A percentile compares a stretch with the other conserved stretches of the same genome.
phyloP scores from a whole-genome alignment of 2,888 invertebrate genomes.

The Tiphia femorata region DNA sequence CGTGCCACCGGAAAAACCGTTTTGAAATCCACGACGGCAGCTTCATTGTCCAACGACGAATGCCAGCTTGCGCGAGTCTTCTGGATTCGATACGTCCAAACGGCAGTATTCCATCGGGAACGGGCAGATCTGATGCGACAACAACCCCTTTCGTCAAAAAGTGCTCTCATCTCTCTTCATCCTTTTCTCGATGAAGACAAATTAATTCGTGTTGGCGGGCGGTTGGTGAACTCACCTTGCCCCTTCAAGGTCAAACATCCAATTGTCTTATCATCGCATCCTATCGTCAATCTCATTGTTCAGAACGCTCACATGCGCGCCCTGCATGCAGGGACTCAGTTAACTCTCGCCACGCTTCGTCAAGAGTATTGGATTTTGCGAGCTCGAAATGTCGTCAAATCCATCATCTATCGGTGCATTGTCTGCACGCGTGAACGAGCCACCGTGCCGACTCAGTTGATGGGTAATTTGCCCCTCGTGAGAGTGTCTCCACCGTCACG shows the following conservation, averaged over 20 bases:
- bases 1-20: not conserved
- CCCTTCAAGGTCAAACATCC: not conserved
- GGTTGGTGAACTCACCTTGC: not conserved
- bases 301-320: not conserved
- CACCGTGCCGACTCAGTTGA: not conserved
- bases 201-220: not conserved
- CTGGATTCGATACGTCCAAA: not conserved
- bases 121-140: no score
- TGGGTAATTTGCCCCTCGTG: not conserved
- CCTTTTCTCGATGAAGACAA: not conserved
- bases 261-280: not conserved
- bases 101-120: not conserved
- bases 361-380: not conserved
- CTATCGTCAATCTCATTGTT: not conserved
- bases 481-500: not conserved
- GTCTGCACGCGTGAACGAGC: not conserved
- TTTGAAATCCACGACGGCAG: no score
- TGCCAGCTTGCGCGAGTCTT: not conserved
- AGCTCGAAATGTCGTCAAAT: not conserved
- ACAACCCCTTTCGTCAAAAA: no score
- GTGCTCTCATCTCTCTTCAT: not conserved
- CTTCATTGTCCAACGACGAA: no score
- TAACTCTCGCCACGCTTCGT: not conserved
- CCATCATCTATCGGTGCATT: not conserved
- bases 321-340: not conserved